Evolutionary conservation across 2,797 vertebrate species (phyloP), one percentile per base, ranked within the genome.

Genomic region (Glossophaga mutica): DNA sequence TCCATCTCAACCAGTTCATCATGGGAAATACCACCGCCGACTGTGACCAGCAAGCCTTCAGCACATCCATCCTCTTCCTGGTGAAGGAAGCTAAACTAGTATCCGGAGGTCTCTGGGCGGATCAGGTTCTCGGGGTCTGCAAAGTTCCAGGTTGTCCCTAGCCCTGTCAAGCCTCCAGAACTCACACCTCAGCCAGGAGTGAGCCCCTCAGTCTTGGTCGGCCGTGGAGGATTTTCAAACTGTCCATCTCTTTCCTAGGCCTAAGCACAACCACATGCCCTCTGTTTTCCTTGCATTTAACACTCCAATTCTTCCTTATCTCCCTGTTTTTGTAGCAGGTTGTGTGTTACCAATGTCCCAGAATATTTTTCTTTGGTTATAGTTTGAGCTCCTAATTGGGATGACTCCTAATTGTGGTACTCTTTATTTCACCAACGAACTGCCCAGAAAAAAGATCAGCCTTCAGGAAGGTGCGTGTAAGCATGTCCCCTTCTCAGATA

Each of bases 361-460:
- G 9, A 44, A 76, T 68, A 65, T 4, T 32, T 79, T 90, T 34
- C 34, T n/a, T 37, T 85, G 48, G 34, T 37, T 76, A 22, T 55
- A 68, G 5, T 82, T 73, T 59, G 90, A 84, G 37, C 24, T 55
- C 39, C 39, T 39, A 39, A 39, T 39, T 39, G 39, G 34, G 22
- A 67, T 73, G n/a, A 68, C 67, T 76, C 48, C 87, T 78, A 42
- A 59, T 29, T 57, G 34, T n/a, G 86, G n/a, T 8, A 8, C 7
- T 89, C 90, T 94, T 87, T 87, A 77, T 79, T 87, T 93, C 32
- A 24, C 37, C 55, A 67, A 39, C 46, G 85, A 78, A 78, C 71
- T 57, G 24, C 15, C 26, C 39, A 42, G 9, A 50, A 34, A 74
- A n/a, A 57, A 93, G 29, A 74, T 34, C 37, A 73, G 68, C 42